Percentiles rank a stretch among this genome's conserved stretches.
Evolutionary conservation across 2,797 vertebrate species (phyloP).

Genomic region (Odontamblyopus rebecca): DNA sequence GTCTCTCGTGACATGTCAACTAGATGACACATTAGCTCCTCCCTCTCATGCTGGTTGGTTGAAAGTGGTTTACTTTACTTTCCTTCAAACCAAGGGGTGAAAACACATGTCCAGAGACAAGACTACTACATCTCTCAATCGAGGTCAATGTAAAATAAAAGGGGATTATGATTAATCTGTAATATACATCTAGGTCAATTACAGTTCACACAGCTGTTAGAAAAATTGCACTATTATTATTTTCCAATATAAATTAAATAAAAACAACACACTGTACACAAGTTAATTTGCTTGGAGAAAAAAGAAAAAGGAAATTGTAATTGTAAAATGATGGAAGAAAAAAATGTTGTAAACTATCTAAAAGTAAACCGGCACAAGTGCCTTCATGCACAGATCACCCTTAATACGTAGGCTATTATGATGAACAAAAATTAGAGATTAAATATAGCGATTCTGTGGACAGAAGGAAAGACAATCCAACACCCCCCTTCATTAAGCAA

Average conservation of each 20-base stretch:
- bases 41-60: conserved; percentile 51
- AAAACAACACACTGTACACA: not conserved
- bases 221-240: not conserved
- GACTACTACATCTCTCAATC: not conserved
- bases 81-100: conserved; percentile 17
- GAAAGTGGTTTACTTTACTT: conserved; percentile 43
- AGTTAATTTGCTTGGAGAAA: not conserved
- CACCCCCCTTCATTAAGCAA: conserved; percentile 18
- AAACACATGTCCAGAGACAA: not conserved
- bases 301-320: too few relatives aligned
- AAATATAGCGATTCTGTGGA: not conserved
- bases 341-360: too few relatives aligned
- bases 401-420: too few relatives aligned
- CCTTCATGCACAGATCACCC: too few relatives aligned
- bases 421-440: too few relatives aligned
- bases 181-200: not conserved
- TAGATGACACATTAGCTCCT: conserved; percentile 51
- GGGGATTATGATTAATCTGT: conserved; percentile 1
- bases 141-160: not conserved
- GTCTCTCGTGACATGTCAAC: conserved; percentile 26
- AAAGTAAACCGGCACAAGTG: too few relatives aligned
- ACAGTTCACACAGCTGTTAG: not conserved
- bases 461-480: not conserved
- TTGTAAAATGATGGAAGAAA: too few relatives aligned
- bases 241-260: not conserved